These are phyloP conservation scores for Montipora cactus DNA, from an alignment of 64 coral and sea anemone genomes.

Conservation along the genomic window DNA sequence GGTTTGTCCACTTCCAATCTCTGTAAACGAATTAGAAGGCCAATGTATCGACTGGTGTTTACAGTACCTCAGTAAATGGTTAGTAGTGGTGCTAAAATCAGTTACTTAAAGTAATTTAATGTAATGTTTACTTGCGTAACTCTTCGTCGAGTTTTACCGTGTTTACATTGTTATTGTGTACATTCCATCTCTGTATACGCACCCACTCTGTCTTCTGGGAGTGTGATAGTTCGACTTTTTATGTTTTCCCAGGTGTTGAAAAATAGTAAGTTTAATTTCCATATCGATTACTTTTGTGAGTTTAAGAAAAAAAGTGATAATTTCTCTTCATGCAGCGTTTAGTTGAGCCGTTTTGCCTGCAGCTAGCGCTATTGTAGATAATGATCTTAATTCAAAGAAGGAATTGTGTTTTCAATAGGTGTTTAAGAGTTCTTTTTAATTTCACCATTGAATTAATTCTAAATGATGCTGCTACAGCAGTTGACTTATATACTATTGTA, in stretches of 20 bases:
- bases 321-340: neutral
- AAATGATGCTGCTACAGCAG: neutral
- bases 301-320: neutral
- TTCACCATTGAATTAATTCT: neutral
- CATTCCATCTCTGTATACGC: constrained; percentile 18
- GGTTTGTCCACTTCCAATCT: constrained; percentile 57
- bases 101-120: constrained; percentile 10
- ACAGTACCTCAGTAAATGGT: constrained; percentile 80
- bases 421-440: neutral
- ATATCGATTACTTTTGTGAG: neutral
- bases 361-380: neutral
- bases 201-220: neutral
- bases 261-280: neutral
- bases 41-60: constrained; percentile 78
- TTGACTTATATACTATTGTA: neutral
- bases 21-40: constrained; percentile 68
- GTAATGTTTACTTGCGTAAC: neutral
- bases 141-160: neutral
- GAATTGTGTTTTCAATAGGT: neutral
- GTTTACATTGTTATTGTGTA: constrained; percentile 69
- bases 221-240: neutral
- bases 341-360: too few species aligned
- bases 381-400: neutral
- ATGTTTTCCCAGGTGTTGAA: neutral
- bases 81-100: neutral